Evolutionary conservation across 2,113 vertebrate species (phyloP), one percentile per base, ranked within the genome.

Genomic region (Coregonus clupeaformis): DNA sequence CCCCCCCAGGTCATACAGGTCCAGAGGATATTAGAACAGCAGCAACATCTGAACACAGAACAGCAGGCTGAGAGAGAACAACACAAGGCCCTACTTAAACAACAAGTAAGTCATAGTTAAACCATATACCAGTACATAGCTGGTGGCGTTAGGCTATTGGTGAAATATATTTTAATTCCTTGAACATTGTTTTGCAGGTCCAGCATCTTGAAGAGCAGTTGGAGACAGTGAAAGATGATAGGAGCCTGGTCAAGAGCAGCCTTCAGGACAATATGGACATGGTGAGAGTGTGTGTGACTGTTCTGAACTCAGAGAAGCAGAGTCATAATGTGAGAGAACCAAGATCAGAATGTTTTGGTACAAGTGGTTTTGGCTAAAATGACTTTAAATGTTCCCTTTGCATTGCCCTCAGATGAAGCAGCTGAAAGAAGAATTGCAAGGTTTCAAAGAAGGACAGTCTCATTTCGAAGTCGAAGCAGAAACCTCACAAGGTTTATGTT

Each of bases 121-220:
- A 18, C 11, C 62, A 29, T 14, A 64, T 29, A 14, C 3, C 20
- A 13, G 32, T 42, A 45, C 30, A 66, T n/a, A 1, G 20, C 13
- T 72, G 7, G 3, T 18, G 13, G 5, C 14, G 25, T 27, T n/a
- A 3, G 42, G 6, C 11, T 9, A 1, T 6, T 66, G 67, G n/a
- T 57, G 3, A 27, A 5, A 14, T 6, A n/a, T 27, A 22, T 30
- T 45, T 2, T 16, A 49, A 22, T 6, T 16, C 16, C 9, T n/a
- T 45, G 67, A 45, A 24, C 3, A 6, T 59, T 13, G 4, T 22
- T 30, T 30, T 52, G 14, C 84, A 91, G 47, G 86, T 77, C 57
- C 71, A 87, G 1, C 72, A 85, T 24, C 72, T 92, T 11, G 83
- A 69, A 11, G 11, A 59, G 29, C 45, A 73, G 14, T 69, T 66